phyloP scores from a whole-genome alignment of 2,113 vertebrate genomes.

The Spermophilus dauricus region DNA sequence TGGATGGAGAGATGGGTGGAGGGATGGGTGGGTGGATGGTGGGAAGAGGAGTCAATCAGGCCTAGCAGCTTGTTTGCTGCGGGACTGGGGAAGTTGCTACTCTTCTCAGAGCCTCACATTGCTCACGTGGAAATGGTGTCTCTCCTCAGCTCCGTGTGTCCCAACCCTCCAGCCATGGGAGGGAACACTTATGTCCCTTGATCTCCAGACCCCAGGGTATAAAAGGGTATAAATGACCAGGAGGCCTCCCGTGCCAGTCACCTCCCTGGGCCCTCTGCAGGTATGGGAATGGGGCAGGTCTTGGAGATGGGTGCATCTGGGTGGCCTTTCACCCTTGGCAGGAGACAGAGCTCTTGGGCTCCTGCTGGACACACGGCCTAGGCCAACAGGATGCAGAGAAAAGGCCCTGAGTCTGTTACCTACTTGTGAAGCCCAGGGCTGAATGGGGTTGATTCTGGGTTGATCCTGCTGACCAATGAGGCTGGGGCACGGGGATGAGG shows the following conservation, averaged over 20 bases:
- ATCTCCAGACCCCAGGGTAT: accelerated
- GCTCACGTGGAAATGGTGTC: not conserved
- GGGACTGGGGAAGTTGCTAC: not conserved
- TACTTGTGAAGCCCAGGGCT: not conserved
- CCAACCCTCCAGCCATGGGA: not conserved
- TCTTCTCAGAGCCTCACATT: not conserved
- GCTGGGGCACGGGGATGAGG: not conserved
- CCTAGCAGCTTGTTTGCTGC: not conserved
- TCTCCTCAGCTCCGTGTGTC: not conserved
- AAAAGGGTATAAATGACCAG: not conserved
- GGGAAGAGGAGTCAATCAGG: not conserved
- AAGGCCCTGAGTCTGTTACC: accelerated
- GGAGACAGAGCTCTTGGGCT: not conserved
- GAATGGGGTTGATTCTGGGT: not conserved
- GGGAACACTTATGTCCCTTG: accelerated
- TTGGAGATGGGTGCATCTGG: not conserved
- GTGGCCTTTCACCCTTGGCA: not conserved
- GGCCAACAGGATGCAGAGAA: no score
- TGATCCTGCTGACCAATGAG: accelerated
- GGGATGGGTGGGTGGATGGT: accelerated
- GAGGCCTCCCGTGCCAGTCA: not conserved
- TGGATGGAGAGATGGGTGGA: not conserved
- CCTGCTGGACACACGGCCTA: accelerated
- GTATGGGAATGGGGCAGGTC: not conserved
- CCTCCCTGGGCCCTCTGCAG: not conserved